Evolutionary conservation across 2,113 vertebrate genomes (phyloP).

Genomic region (Aramus guarauna): DNA sequence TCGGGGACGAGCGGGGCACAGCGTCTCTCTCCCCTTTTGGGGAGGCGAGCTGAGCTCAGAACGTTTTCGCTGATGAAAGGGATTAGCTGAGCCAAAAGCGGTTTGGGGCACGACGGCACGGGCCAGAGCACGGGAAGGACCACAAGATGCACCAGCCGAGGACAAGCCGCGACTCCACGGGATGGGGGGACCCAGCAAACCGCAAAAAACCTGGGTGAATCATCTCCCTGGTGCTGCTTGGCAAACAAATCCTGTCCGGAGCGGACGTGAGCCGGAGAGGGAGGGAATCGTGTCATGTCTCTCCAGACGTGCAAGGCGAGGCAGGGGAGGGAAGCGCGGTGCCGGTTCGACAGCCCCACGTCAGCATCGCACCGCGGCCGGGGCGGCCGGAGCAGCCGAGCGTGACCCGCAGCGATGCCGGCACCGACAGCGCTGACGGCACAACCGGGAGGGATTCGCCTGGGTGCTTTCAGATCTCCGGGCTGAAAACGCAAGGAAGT

Average conservation of each 20-base stretch:
- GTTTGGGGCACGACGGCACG: neutral
- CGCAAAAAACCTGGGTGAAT: neutral
- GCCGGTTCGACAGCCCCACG: neutral
- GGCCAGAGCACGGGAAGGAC: neutral
- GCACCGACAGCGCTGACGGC: neutral
- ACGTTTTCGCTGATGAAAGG: neutral
- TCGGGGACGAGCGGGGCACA: neutral
- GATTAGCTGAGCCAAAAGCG: neutral
- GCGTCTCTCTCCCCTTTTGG: neutral
- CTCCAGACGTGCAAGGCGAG: neutral
- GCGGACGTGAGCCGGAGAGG: neutral
- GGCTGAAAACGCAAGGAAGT: neutral
- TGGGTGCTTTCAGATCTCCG: no score
- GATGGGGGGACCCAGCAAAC: no score
- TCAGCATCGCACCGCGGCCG: neutral
- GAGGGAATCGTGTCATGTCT: neutral
- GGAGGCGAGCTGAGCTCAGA: neutral
- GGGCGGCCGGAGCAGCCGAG: neutral
- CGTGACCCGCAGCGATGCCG: neutral
- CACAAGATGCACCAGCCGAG: neutral
- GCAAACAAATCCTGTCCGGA: neutral
- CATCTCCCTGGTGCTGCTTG: neutral
- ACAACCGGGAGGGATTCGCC: neutral
- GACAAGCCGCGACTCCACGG: accelerated
- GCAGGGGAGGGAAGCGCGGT: neutral